Evolutionary conservation across 2,113 vertebrate species (phyloP).

Genomic region (Phalacrocorax aristotelis): DNA sequence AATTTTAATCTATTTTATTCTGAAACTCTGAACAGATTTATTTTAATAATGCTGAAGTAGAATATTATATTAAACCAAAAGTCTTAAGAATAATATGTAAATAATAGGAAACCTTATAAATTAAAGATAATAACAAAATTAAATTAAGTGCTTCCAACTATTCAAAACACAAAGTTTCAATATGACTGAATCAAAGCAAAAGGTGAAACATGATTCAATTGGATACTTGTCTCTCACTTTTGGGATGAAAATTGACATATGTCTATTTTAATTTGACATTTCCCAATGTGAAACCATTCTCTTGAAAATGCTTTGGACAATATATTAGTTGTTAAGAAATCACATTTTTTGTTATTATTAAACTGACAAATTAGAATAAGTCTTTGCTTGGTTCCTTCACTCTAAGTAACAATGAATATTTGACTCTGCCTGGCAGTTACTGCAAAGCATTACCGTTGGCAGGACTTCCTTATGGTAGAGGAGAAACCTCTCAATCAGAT

Average conservation of each 20-base stretch:
- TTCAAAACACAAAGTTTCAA: background rate
- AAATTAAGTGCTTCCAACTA: background rate
- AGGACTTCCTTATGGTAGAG: background rate
- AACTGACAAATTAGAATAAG: background rate
- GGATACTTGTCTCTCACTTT: background rate
- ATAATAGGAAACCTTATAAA: background rate
- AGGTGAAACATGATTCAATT: background rate
- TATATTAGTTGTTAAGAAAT: background rate
- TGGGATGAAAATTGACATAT: background rate
- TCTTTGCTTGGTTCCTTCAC: background rate
- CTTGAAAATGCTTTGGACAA: background rate
- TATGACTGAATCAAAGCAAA: background rate
- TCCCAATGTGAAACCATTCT: background rate
- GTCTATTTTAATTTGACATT: background rate
- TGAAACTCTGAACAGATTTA: background rate
- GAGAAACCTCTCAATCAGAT: background rate
- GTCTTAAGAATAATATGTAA: background rate
- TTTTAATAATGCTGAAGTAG: background rate
- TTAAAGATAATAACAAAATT: background rate
- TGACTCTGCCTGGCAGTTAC: background rate
- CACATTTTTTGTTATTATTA: too few relatives aligned
- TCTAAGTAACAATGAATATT: background rate
- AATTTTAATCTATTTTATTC: background rate
- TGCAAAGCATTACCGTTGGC: background rate
- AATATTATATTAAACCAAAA: background rate